Base-by-base conservation (phyloP, 2,888 invertebrate species). In the Heterodera filipjevi region DNA sequence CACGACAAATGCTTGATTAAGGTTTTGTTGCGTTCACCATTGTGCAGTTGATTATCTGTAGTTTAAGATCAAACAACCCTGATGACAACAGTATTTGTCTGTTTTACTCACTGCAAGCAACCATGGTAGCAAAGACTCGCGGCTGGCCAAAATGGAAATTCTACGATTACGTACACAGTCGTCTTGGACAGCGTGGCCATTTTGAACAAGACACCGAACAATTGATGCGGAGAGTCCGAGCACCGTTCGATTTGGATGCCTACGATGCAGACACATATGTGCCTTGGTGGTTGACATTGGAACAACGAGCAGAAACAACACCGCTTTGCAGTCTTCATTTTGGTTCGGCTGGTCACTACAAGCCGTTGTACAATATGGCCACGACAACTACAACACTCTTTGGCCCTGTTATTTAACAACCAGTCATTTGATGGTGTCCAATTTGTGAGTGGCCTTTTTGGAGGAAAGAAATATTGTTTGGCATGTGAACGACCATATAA, bases 401-500 rank as follows among this genome's bases (percentile, higher is more conserved):
- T 68, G 33, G 22, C 22, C 39, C 12, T 68, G 33, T 68, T 19
- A 14, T 68, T 19, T 22, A 39, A 22, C 68, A 68, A 68, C 68
- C 12, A 68, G 19, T 22, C 12, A 19, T 68, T 68, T 68, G 68
- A 68, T 68, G 68, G 16, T 19, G 22, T 66, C 10, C 66, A 66
- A 32, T 10, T 10, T 10, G 12, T 30, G 6, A 10, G 8, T 6
- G 32, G 32, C 10, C 32, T 66, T 12, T 66, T 66, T 66, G n/a
- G n/a, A n/a, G 68, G 68, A 5, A 39, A 35, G 33, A 30, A 30
- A 3, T 71, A 71, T 30, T 71, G 71, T 30, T 12, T 71, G 2
- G 44, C 22, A 27, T 71, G 71, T 71, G 71, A 71, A 71, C 6
- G 71, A 46, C 44, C 71, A 2, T 71, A 71, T 27, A n/a, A 1